Percentiles rank a stretch among this genome's conserved stretches.
Conservation (phyloP, 2,113 vertebrate species). For the Callopanchax toddi region DNA sequence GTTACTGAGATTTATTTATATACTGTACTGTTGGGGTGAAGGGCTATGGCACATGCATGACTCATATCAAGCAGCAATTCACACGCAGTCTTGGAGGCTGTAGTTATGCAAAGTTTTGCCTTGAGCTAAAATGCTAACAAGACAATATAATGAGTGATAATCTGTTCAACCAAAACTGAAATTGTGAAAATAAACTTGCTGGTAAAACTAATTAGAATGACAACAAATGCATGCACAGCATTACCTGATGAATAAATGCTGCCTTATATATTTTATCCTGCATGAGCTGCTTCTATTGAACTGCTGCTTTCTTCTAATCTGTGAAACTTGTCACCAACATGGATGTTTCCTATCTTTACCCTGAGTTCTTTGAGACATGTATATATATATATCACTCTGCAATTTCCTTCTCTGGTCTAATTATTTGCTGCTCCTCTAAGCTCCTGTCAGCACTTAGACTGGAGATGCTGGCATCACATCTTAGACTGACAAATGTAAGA, state of each 20-base stretch:
- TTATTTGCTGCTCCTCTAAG: slow-evolving; percentile 64
- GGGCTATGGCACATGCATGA: not conserved
- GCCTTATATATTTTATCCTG: no score
- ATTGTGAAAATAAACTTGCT: not conserved
- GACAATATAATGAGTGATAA: not conserved
- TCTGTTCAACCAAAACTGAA: no score
- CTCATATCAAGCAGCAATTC: not conserved
- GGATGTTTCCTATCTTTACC: slow-evolving; percentile 78
- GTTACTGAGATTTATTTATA: not conserved
- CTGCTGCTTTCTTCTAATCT: not conserved
- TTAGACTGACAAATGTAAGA: no score
- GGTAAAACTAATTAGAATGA: not conserved
- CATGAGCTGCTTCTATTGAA: slow-evolving; percentile 1
- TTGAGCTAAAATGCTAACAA: not conserved
- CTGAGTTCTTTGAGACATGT: slow-evolving; percentile 77
- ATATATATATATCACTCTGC: slow-evolving; percentile 67
- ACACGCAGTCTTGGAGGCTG: not conserved
- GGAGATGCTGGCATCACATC: no score
- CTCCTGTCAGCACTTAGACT: slow-evolving; percentile 77
- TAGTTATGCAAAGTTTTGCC: no score
- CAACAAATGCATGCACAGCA: no score
- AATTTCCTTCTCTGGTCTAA: slow-evolving; percentile 76
- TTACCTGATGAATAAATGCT: no score
- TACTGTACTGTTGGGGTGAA: not conserved
- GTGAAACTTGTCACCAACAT: not conserved